Evolutionary conservation across 1,140 invertebrate genomes (phyloP), one percentile per base, ranked within the genome.

Genomic region (Drosophila bocki): DNA sequence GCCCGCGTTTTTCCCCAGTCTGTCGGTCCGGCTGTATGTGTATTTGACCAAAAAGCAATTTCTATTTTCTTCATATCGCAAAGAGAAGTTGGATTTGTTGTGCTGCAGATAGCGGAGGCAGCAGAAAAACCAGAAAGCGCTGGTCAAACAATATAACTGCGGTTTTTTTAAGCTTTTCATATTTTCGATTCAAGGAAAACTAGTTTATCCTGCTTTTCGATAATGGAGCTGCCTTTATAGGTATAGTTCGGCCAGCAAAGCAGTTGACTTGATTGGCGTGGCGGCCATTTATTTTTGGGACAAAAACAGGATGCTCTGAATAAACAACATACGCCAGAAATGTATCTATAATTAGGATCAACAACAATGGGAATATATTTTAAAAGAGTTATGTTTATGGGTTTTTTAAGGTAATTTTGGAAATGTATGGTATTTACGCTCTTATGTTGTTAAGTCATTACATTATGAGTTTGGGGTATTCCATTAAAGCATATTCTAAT

Each of bases 1-100:
- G 17, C 58, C 39, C 22, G 54, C 53, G 48, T 76, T 68, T 53
- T 75, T 35, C 29, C 65, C 61, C 62, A 53, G 54, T 51, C 50
- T 7, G 29, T 33, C 48, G 7, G 48, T 12, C 48, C 48, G 48
- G 12, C n/a, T 42, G 17, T 77, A 53, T 63, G 57, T 80, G 68
- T 74, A 60, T 70, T 88, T 84, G 84, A 80, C 76, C 84, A 84
- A 83, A 88, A 87, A 61, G 76, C 84, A 84, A 84, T 88, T 87
- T 84, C 80, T 80, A 87, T 88, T 78, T 82, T 69, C 64, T 50
- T 61, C 79, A 82, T 70, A 78, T 75, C 75, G 56, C 64, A 70
- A 47, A 39, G 53, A 62, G 75, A 86, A 86, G 84, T 87, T 88
- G 75, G 62, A 74, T 88, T 83, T 80, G 71, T 59, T 78, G 57